Base-by-base conservation (phyloP, 2,797 vertebrate genomes). In the Acanthurus lineatus region DNA sequence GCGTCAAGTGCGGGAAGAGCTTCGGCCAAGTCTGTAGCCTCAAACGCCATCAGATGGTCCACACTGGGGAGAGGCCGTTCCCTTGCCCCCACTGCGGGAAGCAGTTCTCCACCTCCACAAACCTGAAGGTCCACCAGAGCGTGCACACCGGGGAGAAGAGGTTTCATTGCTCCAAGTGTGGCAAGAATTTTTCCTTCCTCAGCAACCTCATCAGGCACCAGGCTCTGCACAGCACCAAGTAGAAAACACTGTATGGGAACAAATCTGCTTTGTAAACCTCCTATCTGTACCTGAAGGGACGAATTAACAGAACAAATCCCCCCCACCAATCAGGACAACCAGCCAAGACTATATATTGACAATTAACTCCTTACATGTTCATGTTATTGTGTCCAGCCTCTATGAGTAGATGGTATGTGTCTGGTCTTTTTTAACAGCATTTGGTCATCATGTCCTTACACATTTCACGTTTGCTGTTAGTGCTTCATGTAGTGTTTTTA, bases 81-180 rank as follows among this genome's bases (percentile, higher is more conserved):
- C 82, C 86, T 42, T 93, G 92, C 72, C 42, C 83, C 10, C 86
- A 90, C 51, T 93, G 92, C 0, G 85, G 87, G 1, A 93, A 90
- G 67, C 86, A 85, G 73, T 93, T 92, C 76, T 86, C 88, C 35
- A 88, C 85, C 32, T 88, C 87, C 11, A 89, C 86, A 80, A 91
- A 92, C 62, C 77, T 92, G 52, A 93, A 90, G 64, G 91, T 91
- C 16, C 91, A 93, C 63, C 91, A 92, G 76, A 92, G 87, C 1
- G 90, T 93, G 20, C 92, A 93, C 78, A 93, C 92, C 0, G 91
- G 91, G 4, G 90, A 93, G 64, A 92, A 85, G 40, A 85, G 72
- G 20, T 93, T 91, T 28, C 79, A 82, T 51, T 93, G 92, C 64
- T 51, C 81, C 25, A 89, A 88, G 35, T 93, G 92, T 51, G 88